These are phyloP conservation scores for Bubo blakistoni DNA, from an alignment of 2,113 vertebrate species.

Conservation along the genomic window DNA sequence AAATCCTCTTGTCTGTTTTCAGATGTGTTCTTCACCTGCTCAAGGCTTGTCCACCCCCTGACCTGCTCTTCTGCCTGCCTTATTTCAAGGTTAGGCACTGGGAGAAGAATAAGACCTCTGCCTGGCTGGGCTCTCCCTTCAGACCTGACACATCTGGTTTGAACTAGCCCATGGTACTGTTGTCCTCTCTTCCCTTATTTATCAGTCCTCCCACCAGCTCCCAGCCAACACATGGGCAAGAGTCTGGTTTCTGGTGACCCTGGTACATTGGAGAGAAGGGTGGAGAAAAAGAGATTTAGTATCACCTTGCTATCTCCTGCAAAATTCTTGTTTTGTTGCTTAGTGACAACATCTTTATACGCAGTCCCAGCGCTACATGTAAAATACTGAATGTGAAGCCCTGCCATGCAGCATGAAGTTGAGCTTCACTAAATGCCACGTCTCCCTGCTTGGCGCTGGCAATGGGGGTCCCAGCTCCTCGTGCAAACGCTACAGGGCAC, in stretches of 20 bases:
- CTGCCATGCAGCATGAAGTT: not conserved
- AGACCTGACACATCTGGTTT: not conserved
- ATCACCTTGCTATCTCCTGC: not conserved
- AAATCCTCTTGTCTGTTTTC: not conserved
- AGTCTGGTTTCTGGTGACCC: not conserved
- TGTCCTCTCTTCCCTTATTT: not conserved
- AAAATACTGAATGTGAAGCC: not conserved
- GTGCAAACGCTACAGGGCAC: not conserved
- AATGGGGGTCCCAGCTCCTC: not conserved
- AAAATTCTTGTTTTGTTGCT: slow-evolving; percentile 23
- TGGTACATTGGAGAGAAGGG: not conserved
- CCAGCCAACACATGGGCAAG: not conserved
- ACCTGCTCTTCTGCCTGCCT: not conserved
- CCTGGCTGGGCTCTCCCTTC: not conserved
- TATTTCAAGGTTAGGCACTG: not conserved
- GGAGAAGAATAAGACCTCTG: not conserved
- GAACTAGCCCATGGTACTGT: not conserved
- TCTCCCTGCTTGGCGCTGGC: not conserved
- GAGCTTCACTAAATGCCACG: not conserved
- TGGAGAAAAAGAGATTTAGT: not conserved
- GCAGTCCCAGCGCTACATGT: not conserved
- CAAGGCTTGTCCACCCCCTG: not conserved
- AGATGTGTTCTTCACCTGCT: not conserved
- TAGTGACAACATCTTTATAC: not conserved
- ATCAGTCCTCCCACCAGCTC: not conserved